Evolutionary conservation across 1,140 invertebrate species (phyloP).

Genomic region (Brachionus sp.): DNA sequence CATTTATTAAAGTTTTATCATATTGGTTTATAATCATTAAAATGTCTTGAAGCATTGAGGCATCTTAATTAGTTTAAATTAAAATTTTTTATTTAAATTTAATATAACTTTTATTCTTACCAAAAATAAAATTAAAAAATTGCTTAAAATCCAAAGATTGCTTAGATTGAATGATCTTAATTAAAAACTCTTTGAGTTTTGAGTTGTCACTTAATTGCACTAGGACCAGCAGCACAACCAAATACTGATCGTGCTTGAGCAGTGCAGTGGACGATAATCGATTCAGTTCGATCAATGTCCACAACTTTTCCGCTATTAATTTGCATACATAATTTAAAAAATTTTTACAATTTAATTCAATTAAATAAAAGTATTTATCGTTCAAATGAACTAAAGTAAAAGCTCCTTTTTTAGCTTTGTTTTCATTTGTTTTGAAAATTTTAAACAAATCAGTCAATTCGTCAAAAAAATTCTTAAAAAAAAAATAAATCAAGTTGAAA

Average conservation of each 20-base stretch:
- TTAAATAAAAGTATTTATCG: not conserved
- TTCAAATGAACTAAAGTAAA: not conserved
- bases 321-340: not conserved
- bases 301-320: not conserved
- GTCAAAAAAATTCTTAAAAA: constrained; percentile 21
- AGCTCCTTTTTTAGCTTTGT: not conserved
- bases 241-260: not conserved
- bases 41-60: not conserved
- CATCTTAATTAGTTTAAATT: not conserved
- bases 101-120: not conserved
- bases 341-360: not conserved
- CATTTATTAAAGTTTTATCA: not conserved
- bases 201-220: not conserved
- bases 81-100: not conserved
- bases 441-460: not conserved
- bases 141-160: not conserved
- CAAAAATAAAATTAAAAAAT: not conserved
- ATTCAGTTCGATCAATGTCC: not conserved
- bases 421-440: not conserved
- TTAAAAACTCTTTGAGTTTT: not conserved
- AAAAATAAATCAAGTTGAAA: not conserved
- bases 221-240: not conserved
- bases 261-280: not conserved
- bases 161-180: not conserved
- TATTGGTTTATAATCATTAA: not conserved